Base-by-base conservation (phyloP, 1,140 invertebrate species). In the Scaptomyza hsui region DNA sequence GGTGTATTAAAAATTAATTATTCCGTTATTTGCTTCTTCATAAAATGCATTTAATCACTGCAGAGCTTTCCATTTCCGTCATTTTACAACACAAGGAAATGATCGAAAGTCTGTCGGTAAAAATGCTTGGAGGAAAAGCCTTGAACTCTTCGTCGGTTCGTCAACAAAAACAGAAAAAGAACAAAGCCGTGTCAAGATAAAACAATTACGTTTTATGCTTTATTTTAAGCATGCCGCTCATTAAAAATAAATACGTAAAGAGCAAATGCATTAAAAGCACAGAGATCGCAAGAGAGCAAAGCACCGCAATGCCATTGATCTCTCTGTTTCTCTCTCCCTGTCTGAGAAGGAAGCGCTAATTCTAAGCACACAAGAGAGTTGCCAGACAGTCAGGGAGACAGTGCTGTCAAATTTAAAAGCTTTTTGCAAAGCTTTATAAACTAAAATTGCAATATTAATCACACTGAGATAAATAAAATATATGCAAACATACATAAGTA, bases 41-140 rank as follows among this genome's bases (percentile, higher is more conserved):
- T 52, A 57, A 13, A 78, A 83, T 82, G 73, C 81, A 81, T 61
- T 77, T 67, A 60, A 67, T 67, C 64, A 77, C 44, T 61, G 51
- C 13, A 44, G 18, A 21, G 42, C 26, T 51, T 52, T 60, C 41
- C 60, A 53, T 75, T 85, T 85, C 81, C 81, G 81, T 77, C 81
- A 86, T 45, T 39, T 86, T 68, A 69, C 55, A 44, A 64, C 74
- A 86, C 81, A 52, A 70, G 81, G 81, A 85, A 85, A 74, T 49
- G 70, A 71, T 81, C 65, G 69, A 68, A 71, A 71, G 78, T 80
- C 68, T 80, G 62, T 26, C 44, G 35, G 24, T 26, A 16, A 12
- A 45, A 69, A 62, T 52, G 55, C 68, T 71, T 72, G 69, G 48
- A 65, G 56, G 41, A 77, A 79, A 77, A 72, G 70, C 82, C 81